Base-by-base conservation (phyloP, 2,113 vertebrate species). In the Peromyscus californicus region DNA sequence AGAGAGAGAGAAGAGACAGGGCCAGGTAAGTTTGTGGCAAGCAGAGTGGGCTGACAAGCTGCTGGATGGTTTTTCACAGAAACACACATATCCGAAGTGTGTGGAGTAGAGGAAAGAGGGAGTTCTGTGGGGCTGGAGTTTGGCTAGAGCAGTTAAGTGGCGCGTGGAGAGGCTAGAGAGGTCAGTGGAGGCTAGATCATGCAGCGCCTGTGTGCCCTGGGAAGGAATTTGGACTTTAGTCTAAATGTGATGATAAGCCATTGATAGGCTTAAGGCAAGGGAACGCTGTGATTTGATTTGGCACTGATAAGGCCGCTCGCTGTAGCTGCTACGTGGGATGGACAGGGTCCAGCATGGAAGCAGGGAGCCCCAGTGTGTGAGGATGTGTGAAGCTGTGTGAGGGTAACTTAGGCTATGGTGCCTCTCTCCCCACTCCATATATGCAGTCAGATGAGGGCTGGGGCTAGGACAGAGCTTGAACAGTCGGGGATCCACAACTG, bases 221-320 rank as follows among this genome's bases (percentile, higher is more conserved):
- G 79, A 91, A 95, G 93, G 92, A 97, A 65, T 98, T 96, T 96
- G 94, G 88, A 97, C 96, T 97, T 97, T 90, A 92, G 88, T 82
- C 92, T 93, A 90, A 96, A 88, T 74, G 59, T 88, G 89, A 4
- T 36, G 94, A 97, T 97, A 98, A 97, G 95, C 90, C 90, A 92
- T 39, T 96, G 97, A 98, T 96, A 98, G 97, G 92, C 90, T 95
- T 80, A 90, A 93, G 93, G 80, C 86, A 90, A 93, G 72, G 84
- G 90, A 97, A 96, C 45, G 29, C 8, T 33, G 57, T n/a, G 88
- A 94, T 96, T 76, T 93, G 65, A 82, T 96, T 95, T 93, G 93
- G 70, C n/a, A 61, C 84, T 96, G 51, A 51, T 51, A 88, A 96
- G 91, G 83, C 91, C 82, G 88, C 36, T 84, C 75, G 61, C 59